A percentile compares a stretch with the other conserved stretches of the same genome.
These are phyloP conservation scores for Hetaerina americana DNA, from an alignment of 1,140 invertebrate genomes.

Conservation along the genomic window DNA sequence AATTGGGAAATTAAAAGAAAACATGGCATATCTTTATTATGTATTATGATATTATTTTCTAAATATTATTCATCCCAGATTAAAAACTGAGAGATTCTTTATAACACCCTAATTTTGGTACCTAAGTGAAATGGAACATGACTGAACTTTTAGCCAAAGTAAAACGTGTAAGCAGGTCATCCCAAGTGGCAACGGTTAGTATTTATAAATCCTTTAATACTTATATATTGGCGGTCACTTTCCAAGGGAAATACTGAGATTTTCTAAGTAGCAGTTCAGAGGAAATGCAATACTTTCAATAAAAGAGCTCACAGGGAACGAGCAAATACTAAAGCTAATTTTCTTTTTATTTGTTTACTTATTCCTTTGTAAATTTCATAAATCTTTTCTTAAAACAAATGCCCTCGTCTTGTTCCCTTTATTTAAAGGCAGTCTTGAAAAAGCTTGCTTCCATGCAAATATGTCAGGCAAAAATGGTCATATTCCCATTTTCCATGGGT, in stretches of 20 bases:
- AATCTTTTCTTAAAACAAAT: background rate
- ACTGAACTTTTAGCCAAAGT: too few species aligned
- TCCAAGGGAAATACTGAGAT: background rate
- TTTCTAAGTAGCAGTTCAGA: background rate
- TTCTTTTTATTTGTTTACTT: background rate
- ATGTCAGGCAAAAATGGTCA: background rate
- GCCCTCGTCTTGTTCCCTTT: background rate
- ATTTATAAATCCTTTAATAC: too few species aligned
- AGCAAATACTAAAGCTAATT: background rate
- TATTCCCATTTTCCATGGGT: background rate
- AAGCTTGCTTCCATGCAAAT: background rate
- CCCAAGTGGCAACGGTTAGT: too few species aligned
- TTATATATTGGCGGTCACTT: background rate
- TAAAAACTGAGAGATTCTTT: too few species aligned
- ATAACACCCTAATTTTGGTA: too few species aligned
- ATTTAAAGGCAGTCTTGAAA: background rate
- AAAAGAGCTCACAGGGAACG: background rate
- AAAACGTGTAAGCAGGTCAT: too few species aligned
- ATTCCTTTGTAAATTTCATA: background rate
- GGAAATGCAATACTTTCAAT: background rate
- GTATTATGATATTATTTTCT: too few species aligned
- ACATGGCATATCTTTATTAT: too few species aligned
- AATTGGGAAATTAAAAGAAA: too few species aligned
- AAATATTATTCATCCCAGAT: too few species aligned
- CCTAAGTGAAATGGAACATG: too few species aligned